phyloP scores from a whole-genome alignment of 2,888 invertebrate genomes.

The Atethmia centrago region DNA sequence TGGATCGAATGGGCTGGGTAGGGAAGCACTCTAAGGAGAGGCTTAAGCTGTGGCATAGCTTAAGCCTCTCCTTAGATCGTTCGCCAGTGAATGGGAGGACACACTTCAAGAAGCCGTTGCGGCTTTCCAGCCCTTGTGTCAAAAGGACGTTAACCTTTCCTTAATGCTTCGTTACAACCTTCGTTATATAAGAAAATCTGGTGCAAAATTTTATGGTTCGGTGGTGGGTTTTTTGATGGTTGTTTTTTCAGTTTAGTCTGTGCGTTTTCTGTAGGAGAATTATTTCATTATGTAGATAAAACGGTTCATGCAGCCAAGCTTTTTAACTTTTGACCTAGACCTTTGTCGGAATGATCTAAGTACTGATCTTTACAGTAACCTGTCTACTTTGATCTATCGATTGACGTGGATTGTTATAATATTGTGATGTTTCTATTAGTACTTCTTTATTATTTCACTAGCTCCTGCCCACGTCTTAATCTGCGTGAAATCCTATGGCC shows the following conservation, averaged over 20 bases:
- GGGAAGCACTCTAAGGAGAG: too few species aligned
- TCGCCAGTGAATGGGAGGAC: too few species aligned
- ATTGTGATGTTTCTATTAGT: constrained; percentile 1
- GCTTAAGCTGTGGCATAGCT: too few species aligned
- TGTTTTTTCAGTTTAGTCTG: neutral
- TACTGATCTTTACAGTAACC: constrained; percentile 20
- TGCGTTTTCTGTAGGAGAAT: neutral
- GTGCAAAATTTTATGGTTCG: too few species aligned
- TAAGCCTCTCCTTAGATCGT: too few species aligned
- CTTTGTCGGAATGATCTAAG: constrained; percentile 29
- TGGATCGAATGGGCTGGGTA: too few species aligned
- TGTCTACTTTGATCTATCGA: neutral
- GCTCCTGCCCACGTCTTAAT: neutral
- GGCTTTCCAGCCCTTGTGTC: too few species aligned
- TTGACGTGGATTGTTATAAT: constrained; percentile 31
- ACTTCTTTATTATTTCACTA: neutral
- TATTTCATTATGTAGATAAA: neutral
- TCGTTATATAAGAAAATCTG: neutral
- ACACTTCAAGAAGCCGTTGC: too few species aligned
- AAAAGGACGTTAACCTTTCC: neutral
- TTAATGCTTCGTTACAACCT: neutral
- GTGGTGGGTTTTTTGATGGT: neutral
- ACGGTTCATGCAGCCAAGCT: constrained; percentile 16
- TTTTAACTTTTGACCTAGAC: constrained; percentile 43
- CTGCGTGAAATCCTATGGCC: too few species aligned